Evolutionary conservation across 2,797 vertebrate genomes (phyloP).

Genomic region (Sebastes diaconus): DNA sequence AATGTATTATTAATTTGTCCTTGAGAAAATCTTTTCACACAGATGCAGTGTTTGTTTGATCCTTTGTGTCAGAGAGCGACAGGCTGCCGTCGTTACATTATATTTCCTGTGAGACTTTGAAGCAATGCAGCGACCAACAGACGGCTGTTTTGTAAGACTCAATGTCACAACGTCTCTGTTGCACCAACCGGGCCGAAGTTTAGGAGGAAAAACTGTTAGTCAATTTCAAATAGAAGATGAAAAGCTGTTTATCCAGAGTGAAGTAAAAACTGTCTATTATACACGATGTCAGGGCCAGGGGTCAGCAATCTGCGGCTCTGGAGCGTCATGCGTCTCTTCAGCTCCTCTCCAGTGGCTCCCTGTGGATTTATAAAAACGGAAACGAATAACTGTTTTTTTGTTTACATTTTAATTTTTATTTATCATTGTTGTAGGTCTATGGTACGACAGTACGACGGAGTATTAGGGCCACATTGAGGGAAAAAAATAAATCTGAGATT

Average conservation of each 20-base stretch:
- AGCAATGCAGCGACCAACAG: background rate
- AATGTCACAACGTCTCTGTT: constrained; percentile 30
- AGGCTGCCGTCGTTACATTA: background rate
- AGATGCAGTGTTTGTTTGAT: background rate
- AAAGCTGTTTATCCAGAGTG: background rate
- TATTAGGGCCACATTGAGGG: too few species aligned
- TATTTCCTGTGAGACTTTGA: constrained; percentile 13
- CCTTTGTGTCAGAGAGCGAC: background rate
- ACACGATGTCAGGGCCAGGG: too few species aligned
- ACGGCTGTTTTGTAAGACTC: constrained; percentile 14
- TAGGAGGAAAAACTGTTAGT: background rate
- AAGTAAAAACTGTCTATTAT: background rate
- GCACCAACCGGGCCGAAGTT: background rate
- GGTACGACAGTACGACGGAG: too few species aligned
- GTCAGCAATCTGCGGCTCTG: fast-evolving
- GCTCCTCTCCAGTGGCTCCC: too few species aligned
- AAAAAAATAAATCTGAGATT: too few species aligned
- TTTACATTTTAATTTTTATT: too few species aligned
- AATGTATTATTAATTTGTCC: background rate
- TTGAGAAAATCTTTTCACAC: background rate
- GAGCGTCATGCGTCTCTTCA: fast-evolving
- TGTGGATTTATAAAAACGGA: fast-evolving
- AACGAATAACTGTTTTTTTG: too few species aligned
- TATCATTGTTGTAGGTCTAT: too few species aligned
- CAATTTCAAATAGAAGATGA: background rate